Conservation (phyloP, 2,797 vertebrate species). For the Cyclopterus lumpus region DNA sequence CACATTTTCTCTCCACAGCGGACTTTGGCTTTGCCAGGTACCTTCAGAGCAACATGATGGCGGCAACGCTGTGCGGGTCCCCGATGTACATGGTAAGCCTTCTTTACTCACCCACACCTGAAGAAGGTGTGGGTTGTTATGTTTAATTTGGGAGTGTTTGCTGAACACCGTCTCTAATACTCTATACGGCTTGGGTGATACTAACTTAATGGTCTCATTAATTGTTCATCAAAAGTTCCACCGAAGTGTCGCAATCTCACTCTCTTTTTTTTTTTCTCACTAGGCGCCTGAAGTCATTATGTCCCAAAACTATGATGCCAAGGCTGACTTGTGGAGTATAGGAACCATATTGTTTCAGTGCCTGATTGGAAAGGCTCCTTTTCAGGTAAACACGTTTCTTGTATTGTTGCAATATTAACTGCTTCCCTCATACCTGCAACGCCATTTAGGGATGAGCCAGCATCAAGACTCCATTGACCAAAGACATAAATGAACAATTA, state of each 20-base stretch:
- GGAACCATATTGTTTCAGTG: conserved; percentile 99
- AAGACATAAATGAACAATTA: not conserved
- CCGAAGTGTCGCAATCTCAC: not conserved
- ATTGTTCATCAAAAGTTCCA: not conserved
- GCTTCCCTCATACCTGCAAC: not conserved
- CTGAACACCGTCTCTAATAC: not conserved
- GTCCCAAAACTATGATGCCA: conserved; percentile 98
- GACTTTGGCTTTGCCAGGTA: conserved; percentile 98
- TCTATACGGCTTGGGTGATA: not conserved
- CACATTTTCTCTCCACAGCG: conserved; percentile 77
- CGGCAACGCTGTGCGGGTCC: conserved; percentile 96
- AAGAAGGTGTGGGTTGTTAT: not conserved
- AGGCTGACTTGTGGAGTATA: conserved; percentile 98
- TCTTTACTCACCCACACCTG: not conserved
- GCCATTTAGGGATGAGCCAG: not conserved
- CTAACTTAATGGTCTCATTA: not conserved
- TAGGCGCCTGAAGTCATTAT: conserved; percentile 99
- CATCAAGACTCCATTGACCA: not conserved
- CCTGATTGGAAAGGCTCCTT: conserved; percentile 96
- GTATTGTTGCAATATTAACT: not conserved
- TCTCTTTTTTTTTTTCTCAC: not conserved
- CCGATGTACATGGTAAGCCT: conserved; percentile 98
- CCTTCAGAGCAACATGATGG: conserved; percentile 99
- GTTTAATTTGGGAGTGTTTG: not conserved
- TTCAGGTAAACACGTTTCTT: conserved; percentile 87